A percentile compares a stretch with the other conserved stretches of the same genome.
phyloP scores from a whole-genome alignment of 2,888 invertebrate species.

The Dysmachus trigonus region DNA sequence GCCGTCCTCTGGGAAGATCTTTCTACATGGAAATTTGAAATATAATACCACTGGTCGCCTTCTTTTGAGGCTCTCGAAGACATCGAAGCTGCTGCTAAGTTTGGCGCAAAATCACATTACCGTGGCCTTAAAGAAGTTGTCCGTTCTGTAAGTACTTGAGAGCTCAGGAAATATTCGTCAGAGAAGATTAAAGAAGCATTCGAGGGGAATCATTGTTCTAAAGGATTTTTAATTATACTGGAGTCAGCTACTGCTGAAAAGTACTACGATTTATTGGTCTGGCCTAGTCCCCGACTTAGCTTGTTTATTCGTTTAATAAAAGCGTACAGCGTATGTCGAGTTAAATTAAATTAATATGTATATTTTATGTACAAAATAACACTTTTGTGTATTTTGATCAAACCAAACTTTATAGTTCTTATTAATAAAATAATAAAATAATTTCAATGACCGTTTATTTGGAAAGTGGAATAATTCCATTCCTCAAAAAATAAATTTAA shows the following conservation, averaged over 20 bases:
- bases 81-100: neutral
- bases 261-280: neutral
- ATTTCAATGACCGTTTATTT: no score
- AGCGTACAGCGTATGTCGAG: no score
- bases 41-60: neutral
- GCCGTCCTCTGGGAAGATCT: conserved; percentile 17
- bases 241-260: neutral
- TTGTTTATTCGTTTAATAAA: no score
- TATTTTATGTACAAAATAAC: no score
- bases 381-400: no score
- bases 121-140: neutral
- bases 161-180: neutral
- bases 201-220: neutral
- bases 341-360: no score
- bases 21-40: neutral
- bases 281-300: no score
- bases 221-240: neutral
- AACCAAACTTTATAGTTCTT: no score
- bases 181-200: neutral
- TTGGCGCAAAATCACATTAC: conserved; percentile 4
- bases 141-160: neutral
- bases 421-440: no score
- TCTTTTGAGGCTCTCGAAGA: neutral
- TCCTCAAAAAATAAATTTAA: no score
- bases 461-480: no score